Evolutionary conservation across 2,113 vertebrate species (phyloP).

Genomic region (Albula goreensis): DNA sequence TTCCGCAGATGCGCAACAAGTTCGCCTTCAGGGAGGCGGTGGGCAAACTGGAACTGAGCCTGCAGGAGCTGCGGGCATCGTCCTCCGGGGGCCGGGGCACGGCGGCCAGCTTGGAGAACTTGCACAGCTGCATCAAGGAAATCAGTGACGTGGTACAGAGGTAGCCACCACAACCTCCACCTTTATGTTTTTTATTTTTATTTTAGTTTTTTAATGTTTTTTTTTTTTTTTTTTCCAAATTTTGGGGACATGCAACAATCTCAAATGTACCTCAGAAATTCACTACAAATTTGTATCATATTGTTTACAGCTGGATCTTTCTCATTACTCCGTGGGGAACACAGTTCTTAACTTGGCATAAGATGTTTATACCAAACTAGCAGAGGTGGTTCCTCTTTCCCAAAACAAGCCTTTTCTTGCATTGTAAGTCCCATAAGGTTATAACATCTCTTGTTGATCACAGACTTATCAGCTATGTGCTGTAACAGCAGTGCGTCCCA

Average conservation of each 20-base stretch:
- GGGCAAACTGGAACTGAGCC: slow-evolving; percentile 92
- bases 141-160: slow-evolving; percentile 98
- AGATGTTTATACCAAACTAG: slow-evolving; percentile 54
- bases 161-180: slow-evolving; percentile 79
- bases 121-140: slow-evolving; percentile 94
- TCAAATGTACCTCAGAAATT: slow-evolving; percentile 72
- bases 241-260: slow-evolving; percentile 51
- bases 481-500: neutral
- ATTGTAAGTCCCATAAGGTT: neutral
- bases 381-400: slow-evolving; percentile 6
- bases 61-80: slow-evolving; percentile 95
- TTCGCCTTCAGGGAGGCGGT: slow-evolving; percentile 97
- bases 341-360: slow-evolving; percentile 60
- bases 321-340: slow-evolving; percentile 58
- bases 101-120: slow-evolving; percentile 89
- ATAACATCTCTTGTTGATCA: neutral
- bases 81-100: slow-evolving; percentile 76
- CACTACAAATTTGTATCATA: slow-evolving; percentile 53
- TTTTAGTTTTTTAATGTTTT: neutral
- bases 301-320: slow-evolving; percentile 70
- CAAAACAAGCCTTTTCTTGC: neutral
- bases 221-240: slow-evolving; percentile 43
- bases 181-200: slow-evolving; percentile 11
- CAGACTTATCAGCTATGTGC: neutral
- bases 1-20: slow-evolving; percentile 96